These are phyloP conservation scores for Ormyrus rosae DNA, from an alignment of 2,888 invertebrate species.

Conservation along the genomic window DNA sequence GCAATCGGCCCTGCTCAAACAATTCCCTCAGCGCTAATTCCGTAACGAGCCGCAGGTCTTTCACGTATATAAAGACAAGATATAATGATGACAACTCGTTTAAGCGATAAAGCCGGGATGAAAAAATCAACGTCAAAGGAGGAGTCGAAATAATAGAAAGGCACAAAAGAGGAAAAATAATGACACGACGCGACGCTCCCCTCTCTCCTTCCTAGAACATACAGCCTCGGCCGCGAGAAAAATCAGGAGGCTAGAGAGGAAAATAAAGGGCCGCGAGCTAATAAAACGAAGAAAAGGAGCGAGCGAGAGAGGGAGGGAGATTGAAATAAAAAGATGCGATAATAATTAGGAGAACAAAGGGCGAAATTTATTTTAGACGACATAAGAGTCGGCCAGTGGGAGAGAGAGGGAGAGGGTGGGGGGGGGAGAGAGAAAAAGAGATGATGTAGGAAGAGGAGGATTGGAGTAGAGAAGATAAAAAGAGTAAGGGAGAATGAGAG, in stretches of 20 bases:
- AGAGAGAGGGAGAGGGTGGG: conserved; percentile 8
- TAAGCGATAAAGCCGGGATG: conserved; percentile 1
- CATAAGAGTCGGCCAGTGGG: conserved; percentile 12
- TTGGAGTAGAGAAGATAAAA: background rate
- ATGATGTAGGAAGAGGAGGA: conserved; percentile 13
- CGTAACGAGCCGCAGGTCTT: background rate
- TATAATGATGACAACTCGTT: conserved; percentile 1
- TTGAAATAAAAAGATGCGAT: conserved; percentile 54
- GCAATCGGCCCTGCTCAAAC: too few relatives aligned
- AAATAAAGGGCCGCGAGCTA: conserved; percentile 29
- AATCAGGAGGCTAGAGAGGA: conserved; percentile 17
- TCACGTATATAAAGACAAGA: too few relatives aligned
- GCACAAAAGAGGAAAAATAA: conserved; percentile 24
- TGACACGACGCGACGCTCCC: background rate
- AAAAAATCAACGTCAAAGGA: conserved; percentile 24
- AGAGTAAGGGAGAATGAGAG: conserved; percentile 48
- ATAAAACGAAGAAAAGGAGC: conserved; percentile 42
- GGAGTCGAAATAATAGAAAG: conserved; percentile 19
- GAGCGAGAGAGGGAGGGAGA: conserved; percentile 13
- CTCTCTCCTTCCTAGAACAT: background rate
- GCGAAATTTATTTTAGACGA: conserved; percentile 50
- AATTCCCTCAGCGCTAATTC: background rate
- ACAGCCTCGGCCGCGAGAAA: conserved; percentile 3
- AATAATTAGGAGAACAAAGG: conserved; percentile 57
- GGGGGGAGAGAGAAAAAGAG: conserved; percentile 25